phyloP scores from a whole-genome alignment of 2,888 invertebrate genomes.

The Cheiracanthium punctorium region DNA sequence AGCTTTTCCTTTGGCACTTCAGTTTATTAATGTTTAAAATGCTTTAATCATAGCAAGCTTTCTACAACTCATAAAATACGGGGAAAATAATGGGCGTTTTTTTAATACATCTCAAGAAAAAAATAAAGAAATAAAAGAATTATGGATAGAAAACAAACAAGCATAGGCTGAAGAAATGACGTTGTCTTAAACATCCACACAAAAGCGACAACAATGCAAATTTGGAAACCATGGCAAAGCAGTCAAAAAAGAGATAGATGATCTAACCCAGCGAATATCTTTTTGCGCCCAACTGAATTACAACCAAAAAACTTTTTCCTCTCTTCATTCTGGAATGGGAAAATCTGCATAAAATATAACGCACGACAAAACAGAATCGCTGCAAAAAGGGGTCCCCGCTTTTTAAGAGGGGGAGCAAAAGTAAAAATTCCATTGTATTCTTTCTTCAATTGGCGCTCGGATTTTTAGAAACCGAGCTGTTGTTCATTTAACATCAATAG shows the following conservation, averaged over 20 bases:
- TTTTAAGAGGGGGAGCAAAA: constrained; percentile 20
- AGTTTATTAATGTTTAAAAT: too few relatives aligned
- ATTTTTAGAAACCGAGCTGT: constrained; percentile 10
- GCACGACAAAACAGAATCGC: constrained; percentile 40
- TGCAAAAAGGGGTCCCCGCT: constrained; percentile 11
- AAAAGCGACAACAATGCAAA: constrained; percentile 13
- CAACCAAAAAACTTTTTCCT: constrained; percentile 19
- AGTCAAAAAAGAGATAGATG: constrained; percentile 18
- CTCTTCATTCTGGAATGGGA: constrained; percentile 1
- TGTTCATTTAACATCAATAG: constrained; percentile 50
- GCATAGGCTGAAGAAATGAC: neutral
- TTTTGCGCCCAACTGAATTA: constrained; percentile 31
- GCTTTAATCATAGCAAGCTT: too few relatives aligned
- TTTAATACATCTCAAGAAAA: too few relatives aligned
- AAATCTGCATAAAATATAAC: constrained; percentile 65
- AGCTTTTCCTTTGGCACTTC: too few relatives aligned
- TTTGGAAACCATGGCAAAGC: constrained; percentile 1
- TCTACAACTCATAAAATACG: too few relatives aligned
- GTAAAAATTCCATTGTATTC: constrained; percentile 32
- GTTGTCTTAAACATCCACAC: constrained; percentile 9
- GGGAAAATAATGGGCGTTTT: too few relatives aligned
- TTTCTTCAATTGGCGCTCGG: constrained; percentile 29
- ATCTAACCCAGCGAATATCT: constrained; percentile 43
- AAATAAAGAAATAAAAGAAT: too few relatives aligned
- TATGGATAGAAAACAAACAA: constrained; percentile 15